These are phyloP conservation scores for Clusia tigrina DNA, from an alignment of 2,888 invertebrate genomes.

Conservation along the genomic window DNA sequence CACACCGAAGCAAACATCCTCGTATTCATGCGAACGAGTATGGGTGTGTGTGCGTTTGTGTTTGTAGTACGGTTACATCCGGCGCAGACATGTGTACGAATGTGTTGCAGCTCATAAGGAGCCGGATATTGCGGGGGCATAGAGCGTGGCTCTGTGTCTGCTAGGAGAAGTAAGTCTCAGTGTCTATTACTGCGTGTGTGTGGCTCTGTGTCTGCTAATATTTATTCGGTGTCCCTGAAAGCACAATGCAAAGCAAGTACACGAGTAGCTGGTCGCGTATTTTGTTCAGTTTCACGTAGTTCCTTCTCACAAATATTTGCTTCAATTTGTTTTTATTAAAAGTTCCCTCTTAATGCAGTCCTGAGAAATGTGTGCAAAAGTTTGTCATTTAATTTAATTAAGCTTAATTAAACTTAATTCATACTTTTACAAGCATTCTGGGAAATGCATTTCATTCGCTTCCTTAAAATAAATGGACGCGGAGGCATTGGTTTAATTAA, in stretches of 20 bases:
- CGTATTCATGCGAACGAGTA: neutral
- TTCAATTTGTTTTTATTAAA: constrained; percentile 39
- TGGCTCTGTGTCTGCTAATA: constrained; percentile 21
- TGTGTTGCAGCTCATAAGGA: constrained; percentile 19
- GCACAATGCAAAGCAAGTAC: constrained; percentile 13
- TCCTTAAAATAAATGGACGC: too few relatives aligned
- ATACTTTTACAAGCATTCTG: constrained; percentile 2
- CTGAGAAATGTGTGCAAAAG: constrained; percentile 38
- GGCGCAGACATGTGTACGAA: constrained; percentile 19
- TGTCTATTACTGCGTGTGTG: constrained; percentile 15
- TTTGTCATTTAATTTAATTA: constrained; percentile 31
- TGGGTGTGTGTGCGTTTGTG: neutral
- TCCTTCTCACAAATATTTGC: constrained; percentile 34
- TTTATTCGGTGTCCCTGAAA: constrained; percentile 31
- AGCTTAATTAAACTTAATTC: neutral
- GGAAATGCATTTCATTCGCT: neutral
- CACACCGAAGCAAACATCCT: neutral
- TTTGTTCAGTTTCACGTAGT: neutral
- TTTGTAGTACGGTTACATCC: constrained; percentile 11
- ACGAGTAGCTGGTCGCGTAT: constrained; percentile 2
- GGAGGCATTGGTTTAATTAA: too few relatives aligned
- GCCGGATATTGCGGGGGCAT: constrained; percentile 40
- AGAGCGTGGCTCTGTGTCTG: constrained; percentile 17
- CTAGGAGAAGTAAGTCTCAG: constrained; percentile 7
- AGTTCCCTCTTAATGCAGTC: constrained; percentile 38